These are phyloP conservation scores for Agonopterix heracliana DNA, from an alignment of 2,888 invertebrate species.

Conservation along the genomic window DNA sequence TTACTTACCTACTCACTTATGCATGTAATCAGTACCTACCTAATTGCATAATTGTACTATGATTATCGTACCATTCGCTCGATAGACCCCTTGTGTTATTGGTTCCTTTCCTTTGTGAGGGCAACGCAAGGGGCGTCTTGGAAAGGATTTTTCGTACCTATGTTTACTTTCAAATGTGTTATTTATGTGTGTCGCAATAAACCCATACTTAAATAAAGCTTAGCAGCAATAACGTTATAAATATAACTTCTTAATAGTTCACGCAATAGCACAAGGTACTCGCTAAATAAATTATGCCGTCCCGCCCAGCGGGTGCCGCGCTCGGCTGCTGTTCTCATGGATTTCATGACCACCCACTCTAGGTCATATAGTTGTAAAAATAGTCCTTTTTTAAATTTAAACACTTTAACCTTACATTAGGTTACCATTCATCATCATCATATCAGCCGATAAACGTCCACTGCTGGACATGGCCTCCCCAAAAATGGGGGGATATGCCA, in stretches of 20 bases:
- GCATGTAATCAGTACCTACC: too few relatives aligned
- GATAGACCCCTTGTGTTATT: too few relatives aligned
- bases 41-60: too few relatives aligned
- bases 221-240: slow-evolving; percentile 8
- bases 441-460: neutral
- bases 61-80: too few relatives aligned
- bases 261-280: slow-evolving; percentile 10
- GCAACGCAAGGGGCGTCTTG: too few relatives aligned
- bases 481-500: too few relatives aligned
- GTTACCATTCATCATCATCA: neutral
- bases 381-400: slow-evolving; percentile 6
- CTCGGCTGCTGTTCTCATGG: slow-evolving; percentile 4
- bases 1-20: too few relatives aligned
- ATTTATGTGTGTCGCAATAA: slow-evolving; percentile 4
- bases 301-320: slow-evolving; percentile 8
- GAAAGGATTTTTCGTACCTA: neutral
- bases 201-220: slow-evolving; percentile 10
- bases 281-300: slow-evolving; percentile 13
- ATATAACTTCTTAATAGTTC: slow-evolving; percentile 15
- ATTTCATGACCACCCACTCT: slow-evolving; percentile 12
- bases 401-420: neutral
- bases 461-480: too few relatives aligned
- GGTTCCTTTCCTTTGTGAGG: too few relatives aligned
- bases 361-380: slow-evolving; percentile 12
- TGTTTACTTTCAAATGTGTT: slow-evolving; percentile 4